Percentiles rank a stretch among this genome's conserved stretches.
These are phyloP conservation scores for Micrasema longulum DNA, from an alignment of 1,140 invertebrate species.

Conservation along the genomic window DNA sequence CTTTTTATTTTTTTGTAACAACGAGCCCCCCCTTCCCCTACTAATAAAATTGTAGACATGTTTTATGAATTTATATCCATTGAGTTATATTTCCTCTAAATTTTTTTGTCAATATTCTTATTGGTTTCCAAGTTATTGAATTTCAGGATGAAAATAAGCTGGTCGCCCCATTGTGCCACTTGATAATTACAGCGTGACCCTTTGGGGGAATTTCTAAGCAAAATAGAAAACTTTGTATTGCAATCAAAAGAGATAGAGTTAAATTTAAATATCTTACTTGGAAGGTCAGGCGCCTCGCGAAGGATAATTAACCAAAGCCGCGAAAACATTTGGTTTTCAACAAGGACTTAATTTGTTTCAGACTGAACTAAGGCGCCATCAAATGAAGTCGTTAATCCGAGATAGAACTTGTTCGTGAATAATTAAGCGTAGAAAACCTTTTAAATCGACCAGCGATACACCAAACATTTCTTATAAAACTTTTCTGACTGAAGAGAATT, in stretches of 20 bases:
- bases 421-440: conserved; percentile 36
- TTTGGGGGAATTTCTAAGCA: background rate
- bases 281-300: background rate
- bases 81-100: no score
- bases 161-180: no score
- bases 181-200: no score
- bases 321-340: conserved; percentile 15
- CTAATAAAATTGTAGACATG: no score
- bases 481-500: conserved; percentile 25
- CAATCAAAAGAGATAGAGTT: conserved; percentile 6
- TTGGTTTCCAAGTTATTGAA: no score
- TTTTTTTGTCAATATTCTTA: no score
- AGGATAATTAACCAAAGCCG: conserved; percentile 5
- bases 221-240: conserved; percentile 1
- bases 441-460: conserved; percentile 33
- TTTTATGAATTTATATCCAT: no score
- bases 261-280: conserved; percentile 1
- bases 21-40: no score
- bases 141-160: no score
- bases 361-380: conserved; percentile 24
- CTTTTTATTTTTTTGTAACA: no score
- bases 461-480: conserved; percentile 34
- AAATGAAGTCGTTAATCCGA: conserved; percentile 39
- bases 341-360: conserved; percentile 31
- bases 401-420: conserved; percentile 31